Base-by-base conservation (phyloP, 2,888 invertebrate genomes). In the Ichneumon xanthorius region DNA sequence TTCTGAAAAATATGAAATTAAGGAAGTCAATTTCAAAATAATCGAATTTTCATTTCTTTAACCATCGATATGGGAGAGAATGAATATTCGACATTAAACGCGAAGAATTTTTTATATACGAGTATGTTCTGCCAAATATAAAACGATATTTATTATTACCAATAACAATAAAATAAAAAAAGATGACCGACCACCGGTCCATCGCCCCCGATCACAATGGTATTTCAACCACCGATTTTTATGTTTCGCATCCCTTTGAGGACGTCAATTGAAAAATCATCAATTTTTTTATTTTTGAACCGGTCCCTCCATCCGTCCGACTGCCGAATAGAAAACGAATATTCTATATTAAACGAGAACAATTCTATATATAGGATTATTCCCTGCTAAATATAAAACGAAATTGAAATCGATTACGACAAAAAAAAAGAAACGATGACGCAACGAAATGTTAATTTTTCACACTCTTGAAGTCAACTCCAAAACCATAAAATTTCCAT, bases 311-410 rank as follows among this genome's bases (percentile, higher is more conserved):
- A 9, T 1, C 37, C 2, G 6, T 16, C 75, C 22, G 16, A 33
- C 45, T 80, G 75, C 78, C 22, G 58, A 70, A 58, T 30, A 16
- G 73, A n/a, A n/a, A n/a, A 30, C 45, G 73, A 61, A 73, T 61
- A 73, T 73, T 40, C 33, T 33, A 0, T 33, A 33, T 33, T 33
- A 33, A 33, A 33, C 33, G 33, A 33, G 33, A 33, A 6, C 33
- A 33, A 33, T 37, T 71, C 53, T 14, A 33, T 33, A 71, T 1
- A 33, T 33, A 5, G 5, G 33, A 33, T 6, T 40, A 40, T 9
- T 9, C 22, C 9, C 22, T 19, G 19, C 4, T 22, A 19, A 3
- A 55, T 55, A 9, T 19, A 55, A 55, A 55, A 55, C 55, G 55
- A 73, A 73, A 40, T 40, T 9, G 11, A 40, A 26, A 26, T 26